Percentiles rank a stretch among this genome's conserved stretches.
Conservation (phyloP, 2,888 invertebrate genomes). For the Pheosia tremula region DNA sequence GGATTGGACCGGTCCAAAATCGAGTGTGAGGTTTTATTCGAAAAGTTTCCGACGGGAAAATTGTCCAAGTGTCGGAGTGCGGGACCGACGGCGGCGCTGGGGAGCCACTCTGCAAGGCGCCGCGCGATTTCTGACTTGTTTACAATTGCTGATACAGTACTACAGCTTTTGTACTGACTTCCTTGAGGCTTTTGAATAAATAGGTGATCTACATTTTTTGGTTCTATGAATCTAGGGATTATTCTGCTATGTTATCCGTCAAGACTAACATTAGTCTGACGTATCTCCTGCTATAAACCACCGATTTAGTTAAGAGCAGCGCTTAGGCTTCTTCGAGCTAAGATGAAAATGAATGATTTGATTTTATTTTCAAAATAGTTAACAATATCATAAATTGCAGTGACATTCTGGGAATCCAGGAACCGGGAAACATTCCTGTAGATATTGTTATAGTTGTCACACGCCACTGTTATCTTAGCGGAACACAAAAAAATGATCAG, state of each 20-base stretch:
- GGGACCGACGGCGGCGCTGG: constrained; percentile 10
- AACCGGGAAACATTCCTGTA: neutral
- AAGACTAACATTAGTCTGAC: no score
- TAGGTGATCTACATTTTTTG: no score
- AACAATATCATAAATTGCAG: no score
- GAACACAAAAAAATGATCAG: constrained; percentile 16
- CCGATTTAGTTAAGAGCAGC: no score
- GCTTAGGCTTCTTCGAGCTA: no score
- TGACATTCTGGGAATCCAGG: no score
- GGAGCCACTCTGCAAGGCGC: constrained; percentile 13
- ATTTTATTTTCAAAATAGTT: no score
- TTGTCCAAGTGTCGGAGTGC: constrained; percentile 27
- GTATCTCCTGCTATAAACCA: no score
- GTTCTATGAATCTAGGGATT: no score
- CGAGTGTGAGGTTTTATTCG: constrained; percentile 38
- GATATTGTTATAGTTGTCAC: neutral
- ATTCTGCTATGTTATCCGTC: no score
- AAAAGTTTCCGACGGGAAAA: constrained; percentile 36
- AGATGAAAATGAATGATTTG: no score
- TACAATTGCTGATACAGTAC: constrained; percentile 11
- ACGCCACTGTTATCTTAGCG: constrained; percentile 1
- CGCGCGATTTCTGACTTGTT: constrained; percentile 16
- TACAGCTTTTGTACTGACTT: neutral
- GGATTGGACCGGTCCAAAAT: constrained; percentile 36
- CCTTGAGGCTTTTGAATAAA: neutral